Base-by-base conservation (phyloP, 2,888 invertebrate genomes). In the Drosophila monieri region DNA sequence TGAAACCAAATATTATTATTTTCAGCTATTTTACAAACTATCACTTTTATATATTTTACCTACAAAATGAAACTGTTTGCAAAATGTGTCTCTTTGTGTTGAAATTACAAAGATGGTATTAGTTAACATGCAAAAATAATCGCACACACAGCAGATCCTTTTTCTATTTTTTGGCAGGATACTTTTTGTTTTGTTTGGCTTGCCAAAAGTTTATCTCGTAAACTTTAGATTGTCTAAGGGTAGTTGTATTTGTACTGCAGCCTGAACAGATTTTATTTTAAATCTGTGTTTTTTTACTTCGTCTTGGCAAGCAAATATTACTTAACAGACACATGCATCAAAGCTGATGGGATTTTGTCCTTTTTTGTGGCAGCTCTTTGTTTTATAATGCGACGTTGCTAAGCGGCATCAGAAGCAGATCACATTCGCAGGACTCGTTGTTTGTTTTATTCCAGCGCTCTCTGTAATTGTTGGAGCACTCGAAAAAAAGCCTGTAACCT, bases 381-480 rank as follows among this genome's bases (percentile, higher is more conserved):
- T 35, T 58, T 58, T 72, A 74, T 74, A 74, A 79, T 78, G 78
- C 71, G 68, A 71, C 62, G 79, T 80, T 80, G 78, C 80, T 78
- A 78, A 80, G 80, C 78, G 78, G 62, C 78, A 74, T 54, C 78
- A 54, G 39, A n/a, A 41, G 48, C 51, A 53, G 47, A 55, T 64
- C 46, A 80, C 77, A 79, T 81, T 80, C 80, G 73, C 77, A 81
- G 76, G 74, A 65, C 71, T 62, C 80, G 52, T 43, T 77, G 62
- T 79, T 64, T 79, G 83, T 75, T 80, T 84, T 84, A 68, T 80
- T 77, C 83, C 68, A 64, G 65, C 78, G 73, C 76, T 69, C 76
- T 70, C 86, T 80, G 80, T 10, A 39, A 14, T 21, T 21, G 4
- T 23, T 35, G 6, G 35, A 1, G 14, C 35, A 35, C 35, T 35